Percentiles rank a stretch among this genome's conserved stretches.
Evolutionary conservation across 2,888 invertebrate genomes (phyloP).

Genomic region (Formica aserva): DNA sequence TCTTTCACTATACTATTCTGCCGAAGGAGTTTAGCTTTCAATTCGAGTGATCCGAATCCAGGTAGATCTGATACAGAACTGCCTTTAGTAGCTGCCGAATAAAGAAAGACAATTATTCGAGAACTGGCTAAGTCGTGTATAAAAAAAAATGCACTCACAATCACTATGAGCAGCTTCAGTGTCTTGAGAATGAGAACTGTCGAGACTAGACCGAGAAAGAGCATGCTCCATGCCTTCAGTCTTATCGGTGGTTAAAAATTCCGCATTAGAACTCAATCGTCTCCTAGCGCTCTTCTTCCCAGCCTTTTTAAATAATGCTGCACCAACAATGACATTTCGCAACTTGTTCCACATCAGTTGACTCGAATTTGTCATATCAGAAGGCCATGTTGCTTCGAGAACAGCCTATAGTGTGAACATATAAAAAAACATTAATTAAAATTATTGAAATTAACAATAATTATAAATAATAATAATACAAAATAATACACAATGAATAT

Average conservation of each 20-base stretch:
- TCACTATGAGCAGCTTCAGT: slow-evolving; percentile 82
- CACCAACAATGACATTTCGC: slow-evolving; percentile 95
- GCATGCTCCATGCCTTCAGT: slow-evolving; percentile 82
- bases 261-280: slow-evolving; percentile 86
- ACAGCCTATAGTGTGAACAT: slow-evolving; percentile 89
- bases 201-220: slow-evolving; percentile 84
- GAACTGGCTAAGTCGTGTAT: background rate
- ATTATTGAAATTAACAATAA: background rate
- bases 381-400: slow-evolving; percentile 97
- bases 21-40: slow-evolving; percentile 81
- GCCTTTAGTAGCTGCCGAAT: slow-evolving; percentile 80
- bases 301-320: slow-evolving; percentile 94
- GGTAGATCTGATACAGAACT: slow-evolving; percentile 84
- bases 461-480: too few relatives aligned
- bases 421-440: slow-evolving; percentile 10
- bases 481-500: too few relatives aligned
- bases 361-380: slow-evolving; percentile 92
- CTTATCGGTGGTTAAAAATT: slow-evolving; percentile 83
- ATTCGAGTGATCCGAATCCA: slow-evolving; percentile 81
- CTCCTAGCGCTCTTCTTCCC: slow-evolving; percentile 89
- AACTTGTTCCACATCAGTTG: slow-evolving; percentile 97
- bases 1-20: slow-evolving; percentile 85
- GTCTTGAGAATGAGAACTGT: slow-evolving; percentile 85
- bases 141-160: slow-evolving; percentile 74
- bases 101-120: slow-evolving; percentile 21